Conservation (phyloP, 2,797 vertebrate species). For the Myripristis jacobus region DNA sequence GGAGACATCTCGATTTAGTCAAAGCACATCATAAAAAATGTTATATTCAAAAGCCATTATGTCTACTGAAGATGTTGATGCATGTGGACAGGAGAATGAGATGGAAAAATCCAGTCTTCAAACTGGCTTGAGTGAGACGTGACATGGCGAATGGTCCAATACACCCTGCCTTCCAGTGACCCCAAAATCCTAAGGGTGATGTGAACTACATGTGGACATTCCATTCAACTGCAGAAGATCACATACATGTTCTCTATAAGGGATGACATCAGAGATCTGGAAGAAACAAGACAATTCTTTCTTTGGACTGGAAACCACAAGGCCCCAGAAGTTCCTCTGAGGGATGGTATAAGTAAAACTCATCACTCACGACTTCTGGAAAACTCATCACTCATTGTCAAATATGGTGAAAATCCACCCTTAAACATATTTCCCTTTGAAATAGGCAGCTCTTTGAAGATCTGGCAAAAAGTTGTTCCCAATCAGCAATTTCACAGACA, state of each 20-base stretch:
- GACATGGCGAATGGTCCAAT: constrained; percentile 72
- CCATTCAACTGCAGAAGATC: constrained; percentile 76
- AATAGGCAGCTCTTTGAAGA: constrained; percentile 30
- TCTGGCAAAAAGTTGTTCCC: constrained; percentile 19
- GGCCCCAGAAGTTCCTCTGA: constrained; percentile 69
- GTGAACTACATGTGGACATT: constrained; percentile 72
- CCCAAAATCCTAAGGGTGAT: constrained; percentile 66
- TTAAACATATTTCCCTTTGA: constrained; percentile 46
- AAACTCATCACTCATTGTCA: constrained; percentile 77
- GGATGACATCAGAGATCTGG: constrained; percentile 71
- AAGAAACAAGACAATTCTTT: constrained; percentile 71
- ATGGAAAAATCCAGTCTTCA: constrained; percentile 62
- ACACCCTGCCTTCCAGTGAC: constrained; percentile 69
- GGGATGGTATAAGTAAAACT: constrained; percentile 70
- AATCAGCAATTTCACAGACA: background rate
- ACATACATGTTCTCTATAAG: constrained; percentile 69
- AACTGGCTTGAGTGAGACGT: constrained; percentile 65
- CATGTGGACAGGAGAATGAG: constrained; percentile 49
- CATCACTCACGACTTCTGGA: constrained; percentile 69
- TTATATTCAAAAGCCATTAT: constrained; percentile 39
- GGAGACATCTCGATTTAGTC: constrained; percentile 43
- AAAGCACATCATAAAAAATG: constrained; percentile 38
- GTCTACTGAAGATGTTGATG: constrained; percentile 41
- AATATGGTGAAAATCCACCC: constrained; percentile 52
- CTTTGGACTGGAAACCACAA: constrained; percentile 51